phyloP scores from a whole-genome alignment of 2,888 invertebrate species.

The Lissocephala sabroskyi region DNA sequence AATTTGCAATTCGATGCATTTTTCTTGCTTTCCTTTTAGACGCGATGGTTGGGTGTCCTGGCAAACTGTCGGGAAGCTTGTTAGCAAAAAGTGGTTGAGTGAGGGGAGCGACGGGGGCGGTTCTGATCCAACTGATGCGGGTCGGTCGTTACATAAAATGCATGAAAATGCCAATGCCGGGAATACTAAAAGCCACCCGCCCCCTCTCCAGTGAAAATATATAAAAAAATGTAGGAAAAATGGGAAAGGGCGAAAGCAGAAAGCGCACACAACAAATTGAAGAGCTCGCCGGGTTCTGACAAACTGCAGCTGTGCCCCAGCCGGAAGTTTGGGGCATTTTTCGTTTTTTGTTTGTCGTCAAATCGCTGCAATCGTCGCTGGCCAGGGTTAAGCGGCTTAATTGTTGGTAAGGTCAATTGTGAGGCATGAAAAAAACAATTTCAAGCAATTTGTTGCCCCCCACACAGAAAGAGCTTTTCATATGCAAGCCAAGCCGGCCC shows the following conservation, averaged over 20 bases:
- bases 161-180: constrained; percentile 35
- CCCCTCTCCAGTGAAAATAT: no score
- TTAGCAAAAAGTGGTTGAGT: neutral
- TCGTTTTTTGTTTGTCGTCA: no score
- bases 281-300: constrained; percentile 49
- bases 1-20: constrained; percentile 39
- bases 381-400: constrained; percentile 54
- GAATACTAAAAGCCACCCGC: no score
- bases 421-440: constrained; percentile 22
- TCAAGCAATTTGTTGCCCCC: constrained; percentile 17
- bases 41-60: neutral
- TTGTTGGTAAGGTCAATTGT: constrained; percentile 54
- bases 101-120: neutral
- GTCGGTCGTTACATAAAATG: constrained; percentile 47
- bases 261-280: constrained; percentile 45
- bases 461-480: neutral
- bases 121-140: neutral
- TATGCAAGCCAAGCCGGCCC: no score
- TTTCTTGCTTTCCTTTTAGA: neutral
- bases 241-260: constrained; percentile 30
- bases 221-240: neutral
- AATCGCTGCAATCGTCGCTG: neutral
- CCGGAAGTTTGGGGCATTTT: constrained; percentile 51
- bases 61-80: neutral
- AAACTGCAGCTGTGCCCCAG: constrained; percentile 52